Base-by-base conservation (phyloP, 2,113 vertebrate species). In the Parotia lawesii region DNA sequence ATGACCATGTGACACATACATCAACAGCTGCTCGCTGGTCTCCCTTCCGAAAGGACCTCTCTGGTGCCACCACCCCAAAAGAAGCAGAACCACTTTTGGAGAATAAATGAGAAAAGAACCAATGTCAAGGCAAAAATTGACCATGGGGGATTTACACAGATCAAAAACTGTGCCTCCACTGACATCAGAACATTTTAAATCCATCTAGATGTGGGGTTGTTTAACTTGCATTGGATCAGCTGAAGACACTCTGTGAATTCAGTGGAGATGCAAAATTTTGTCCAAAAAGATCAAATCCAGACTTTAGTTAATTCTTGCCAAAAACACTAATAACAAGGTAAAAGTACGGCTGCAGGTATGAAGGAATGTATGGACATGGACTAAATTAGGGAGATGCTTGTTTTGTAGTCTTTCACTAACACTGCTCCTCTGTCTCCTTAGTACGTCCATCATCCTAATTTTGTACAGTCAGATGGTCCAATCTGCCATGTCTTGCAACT, bases 381-480 rank as follows among this genome's bases (percentile, higher is more conserved):
- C 27, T 57, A 65, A 69, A 65, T 53, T 40, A 76, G 20, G 27
- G 50, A 88, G n/a, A 69, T 54, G 22, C 10, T 54, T 66, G 5
- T 18, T 93, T 86, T 77, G 28, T 48, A 29, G 8, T 29, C 50
- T 61, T 75, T 65, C 24, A 28, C 21, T 70, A 80, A 38, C 20
- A 31, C 38, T 35, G 27, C 19, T 64, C 14, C 61, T 74, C 57
- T 71, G 10, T 44, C 17, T 76, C 25, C 37, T 73, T 16, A 42
- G 20, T 53, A 44, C 0, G 0, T 61, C 53, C 10, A 19, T 37
- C 16, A 29, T 20, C 10, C 16, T 83, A 1, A 31, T 44, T 76
- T 57, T 72, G 51, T 61, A 37, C 0, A 0, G 15, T 54, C 35
- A 51, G 29, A 56, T 11, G 44, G 27, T 40, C 35, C 33, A 71